Evolutionary conservation across 2,797 vertebrate species (phyloP), one percentile per base, ranked within the genome.

Genomic region (Crocidura indochinensis): DNA sequence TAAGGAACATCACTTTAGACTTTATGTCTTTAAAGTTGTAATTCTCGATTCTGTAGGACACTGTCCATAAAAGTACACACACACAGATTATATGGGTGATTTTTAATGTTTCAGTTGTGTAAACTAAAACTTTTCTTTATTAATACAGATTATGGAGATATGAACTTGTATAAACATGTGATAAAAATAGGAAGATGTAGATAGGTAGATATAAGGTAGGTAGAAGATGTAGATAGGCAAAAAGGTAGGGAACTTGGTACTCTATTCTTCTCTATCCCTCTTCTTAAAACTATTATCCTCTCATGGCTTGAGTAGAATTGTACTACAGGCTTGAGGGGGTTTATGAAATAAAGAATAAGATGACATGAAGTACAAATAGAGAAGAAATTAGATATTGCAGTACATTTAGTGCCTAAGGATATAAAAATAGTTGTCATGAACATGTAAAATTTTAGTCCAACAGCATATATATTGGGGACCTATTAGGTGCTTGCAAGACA

Each of bases 131-230:
- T 91, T 88, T n/a, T 22, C 6, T 84, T 87, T 53, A 56, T 74
- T 49, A 76, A 12, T 24, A 56, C 2, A 93, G 38, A 1, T 76
- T 75, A 67, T 38, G 9, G 10, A 74, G 53, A 81, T 8, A 67
- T 76, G 67, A 84, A 15, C 26, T 92, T 93, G 75, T 73, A 60
- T 85, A 89, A 92, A 82, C 10, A 76, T 29, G 68, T 60, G 53
- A 44, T 26, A 72, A 56, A 81, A 26, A 60, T 22, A 27, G 19
- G 2, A 15, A 8, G 67, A 4, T 49, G 20, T 6, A 10, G 5
- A 27, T 65, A 65, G 26, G 3, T 56, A 56, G 19, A 56, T 12
- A 56, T 12, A 11, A 56, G 53, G 19, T 51, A 8, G 38, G 38
- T 38, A 38, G 8, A 15, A 8, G 67, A 4, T 49, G 20, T 6